These are phyloP conservation scores for Pachypsylla venusta DNA, from an alignment of 1,140 invertebrate species.

Conservation along the genomic window DNA sequence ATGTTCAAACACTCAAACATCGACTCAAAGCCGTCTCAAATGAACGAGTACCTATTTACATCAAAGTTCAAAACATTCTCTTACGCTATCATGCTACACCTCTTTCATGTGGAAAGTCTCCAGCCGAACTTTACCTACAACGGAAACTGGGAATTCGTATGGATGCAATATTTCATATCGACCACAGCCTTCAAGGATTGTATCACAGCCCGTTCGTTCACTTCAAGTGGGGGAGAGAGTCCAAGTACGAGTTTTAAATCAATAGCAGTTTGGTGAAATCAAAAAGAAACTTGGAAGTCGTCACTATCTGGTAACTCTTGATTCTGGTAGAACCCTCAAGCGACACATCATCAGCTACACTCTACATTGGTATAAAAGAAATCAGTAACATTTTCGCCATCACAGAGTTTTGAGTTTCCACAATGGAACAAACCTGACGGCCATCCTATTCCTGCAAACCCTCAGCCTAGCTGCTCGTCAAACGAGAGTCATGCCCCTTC, in stretches of 20 bases:
- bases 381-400: too few species aligned
- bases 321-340: slow-evolving; percentile 12
- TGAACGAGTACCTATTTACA: neutral
- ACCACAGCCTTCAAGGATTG: neutral
- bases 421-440: too few species aligned
- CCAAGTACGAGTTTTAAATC: neutral
- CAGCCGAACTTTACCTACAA: slow-evolving; percentile 32
- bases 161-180: slow-evolving; percentile 32
- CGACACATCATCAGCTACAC: slow-evolving; percentile 1
- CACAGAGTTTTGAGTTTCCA: too few species aligned
- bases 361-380: slow-evolving; percentile 1
- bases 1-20: slow-evolving; percentile 29
- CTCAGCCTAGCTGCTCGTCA: too few species aligned
- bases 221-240: neutral
- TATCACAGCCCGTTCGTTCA: neutral
- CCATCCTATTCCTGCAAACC: too few species aligned
- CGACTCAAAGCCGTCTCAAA: slow-evolving; percentile 15
- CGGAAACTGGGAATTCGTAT: slow-evolving; percentile 32
- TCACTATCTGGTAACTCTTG: slow-evolving; percentile 20
- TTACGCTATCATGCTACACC: slow-evolving; percentile 15
- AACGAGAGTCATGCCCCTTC: too few species aligned
- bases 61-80: slow-evolving; percentile 11
- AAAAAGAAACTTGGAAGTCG: slow-evolving; percentile 18
- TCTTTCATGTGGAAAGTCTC: slow-evolving; percentile 12
- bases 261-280: slow-evolving; percentile 16